A percentile compares a stretch with the other conserved stretches of the same genome.
Conservation (phyloP, 2,797 vertebrate species). For the Thripadectes ignobilis region DNA sequence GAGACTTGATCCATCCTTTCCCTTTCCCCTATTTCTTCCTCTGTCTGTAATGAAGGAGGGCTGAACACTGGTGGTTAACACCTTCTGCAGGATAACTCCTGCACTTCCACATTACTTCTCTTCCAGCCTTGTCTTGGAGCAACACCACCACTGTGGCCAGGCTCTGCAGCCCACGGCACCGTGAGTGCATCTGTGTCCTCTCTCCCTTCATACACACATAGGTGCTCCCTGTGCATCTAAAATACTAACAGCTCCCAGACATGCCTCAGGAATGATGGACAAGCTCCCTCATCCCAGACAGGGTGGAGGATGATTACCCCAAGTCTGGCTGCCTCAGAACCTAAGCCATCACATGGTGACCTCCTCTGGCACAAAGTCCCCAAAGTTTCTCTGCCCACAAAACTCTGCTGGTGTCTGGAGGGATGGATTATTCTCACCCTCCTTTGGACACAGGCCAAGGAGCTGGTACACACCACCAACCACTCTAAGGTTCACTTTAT, state of each 20-base stretch:
- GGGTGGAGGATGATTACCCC: rapidly evolving
- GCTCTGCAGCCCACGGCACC: background rate
- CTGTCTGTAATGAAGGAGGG: background rate
- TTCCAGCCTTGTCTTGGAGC: background rate
- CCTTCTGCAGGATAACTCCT: background rate
- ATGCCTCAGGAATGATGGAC: background rate
- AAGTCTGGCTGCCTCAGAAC: background rate
- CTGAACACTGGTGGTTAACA: background rate
- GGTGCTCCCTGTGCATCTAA: background rate
- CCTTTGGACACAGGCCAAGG: background rate
- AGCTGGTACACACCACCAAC: rapidly evolving
- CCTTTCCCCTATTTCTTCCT: conserved; percentile 13
- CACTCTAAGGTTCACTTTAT: background rate
- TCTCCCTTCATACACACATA: rapidly evolving
- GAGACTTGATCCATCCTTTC: conserved; percentile 13
- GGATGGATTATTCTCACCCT: background rate
- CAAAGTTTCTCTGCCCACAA: background rate
- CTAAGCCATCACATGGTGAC: background rate
- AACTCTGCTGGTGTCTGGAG: background rate
- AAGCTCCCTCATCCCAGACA: background rate
- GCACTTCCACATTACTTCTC: background rate
- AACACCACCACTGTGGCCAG: background rate
- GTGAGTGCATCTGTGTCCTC: background rate
- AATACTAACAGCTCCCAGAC: background rate
- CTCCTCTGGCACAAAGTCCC: background rate